A percentile compares a stretch with the other conserved stretches of the same genome.
These are phyloP conservation scores for Eupithecia pulchellata DNA, from an alignment of 2,888 invertebrate species.

Conservation along the genomic window DNA sequence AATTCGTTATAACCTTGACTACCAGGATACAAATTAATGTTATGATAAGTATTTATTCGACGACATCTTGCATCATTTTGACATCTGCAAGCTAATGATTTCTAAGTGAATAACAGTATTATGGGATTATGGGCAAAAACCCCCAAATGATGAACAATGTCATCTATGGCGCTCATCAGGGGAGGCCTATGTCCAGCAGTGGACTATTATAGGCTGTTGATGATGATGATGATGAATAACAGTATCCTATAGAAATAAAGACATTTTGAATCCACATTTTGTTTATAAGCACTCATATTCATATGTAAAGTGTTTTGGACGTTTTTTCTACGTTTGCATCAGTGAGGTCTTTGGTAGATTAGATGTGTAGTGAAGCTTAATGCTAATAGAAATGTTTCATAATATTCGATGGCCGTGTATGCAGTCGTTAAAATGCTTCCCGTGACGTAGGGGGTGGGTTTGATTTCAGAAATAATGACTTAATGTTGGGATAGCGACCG, in stretches of 20 bases:
- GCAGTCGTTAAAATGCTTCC: not conserved
- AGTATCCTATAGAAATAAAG: not conserved
- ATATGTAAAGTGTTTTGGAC: not conserved
- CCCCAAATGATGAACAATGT: no score
- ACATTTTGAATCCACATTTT: not conserved
- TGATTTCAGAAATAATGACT: not conserved
- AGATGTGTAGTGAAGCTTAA: not conserved
- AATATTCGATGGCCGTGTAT: not conserved
- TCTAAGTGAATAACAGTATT: no score
- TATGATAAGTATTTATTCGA: not conserved
- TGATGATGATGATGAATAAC: no score
- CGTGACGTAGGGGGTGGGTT: not conserved
- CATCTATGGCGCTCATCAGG: no score
- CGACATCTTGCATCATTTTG: not conserved
- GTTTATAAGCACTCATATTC: not conserved
- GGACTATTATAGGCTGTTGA: no score
- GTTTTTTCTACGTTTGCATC: constrained; percentile 8
- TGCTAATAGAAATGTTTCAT: not conserved
- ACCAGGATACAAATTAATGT: not conserved
- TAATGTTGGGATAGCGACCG: not conserved
- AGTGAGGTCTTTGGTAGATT: not conserved
- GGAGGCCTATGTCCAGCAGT: no score
- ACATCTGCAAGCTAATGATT: not conserved
- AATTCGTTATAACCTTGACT: not conserved
- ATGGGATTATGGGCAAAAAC: no score